A percentile compares a stretch with the other conserved stretches of the same genome.
Conservation (phyloP, 2,888 invertebrate genomes). For the Seira musarum region DNA sequence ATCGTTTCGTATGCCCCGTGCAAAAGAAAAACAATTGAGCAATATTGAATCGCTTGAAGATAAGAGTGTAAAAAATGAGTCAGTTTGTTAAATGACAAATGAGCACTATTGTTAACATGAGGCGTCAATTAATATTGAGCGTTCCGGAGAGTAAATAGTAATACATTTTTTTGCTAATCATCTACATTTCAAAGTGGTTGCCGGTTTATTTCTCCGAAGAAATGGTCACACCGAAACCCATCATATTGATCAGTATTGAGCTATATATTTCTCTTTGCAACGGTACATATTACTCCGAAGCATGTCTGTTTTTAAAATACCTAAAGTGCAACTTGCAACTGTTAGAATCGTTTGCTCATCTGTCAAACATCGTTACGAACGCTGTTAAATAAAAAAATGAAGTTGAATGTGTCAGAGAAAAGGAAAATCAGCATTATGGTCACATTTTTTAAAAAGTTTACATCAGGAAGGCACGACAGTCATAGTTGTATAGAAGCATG, state of each 20-base stretch:
- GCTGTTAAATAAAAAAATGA: too few species aligned
- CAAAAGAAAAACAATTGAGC: constrained; percentile 1
- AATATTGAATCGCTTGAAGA: background rate
- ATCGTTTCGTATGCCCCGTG: background rate
- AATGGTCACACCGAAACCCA: constrained; percentile 4
- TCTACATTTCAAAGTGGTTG: constrained; percentile 9
- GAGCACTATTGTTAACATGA: constrained; percentile 12
- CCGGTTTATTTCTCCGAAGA: constrained; percentile 3
- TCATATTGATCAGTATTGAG: background rate
- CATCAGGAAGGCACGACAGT: constrained; percentile 12
- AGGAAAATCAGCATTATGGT: background rate
- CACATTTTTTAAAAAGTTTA: constrained; percentile 18
- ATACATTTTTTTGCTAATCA: background rate
- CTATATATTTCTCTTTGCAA: too few species aligned
- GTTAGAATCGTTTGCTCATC: too few species aligned
- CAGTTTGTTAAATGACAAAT: background rate
- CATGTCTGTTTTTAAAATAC: too few species aligned
- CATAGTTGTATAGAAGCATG: constrained; percentile 40
- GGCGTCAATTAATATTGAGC: constrained; percentile 13
- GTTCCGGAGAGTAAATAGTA: background rate
- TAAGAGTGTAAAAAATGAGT: constrained; percentile 2
- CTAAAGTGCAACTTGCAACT: too few species aligned
- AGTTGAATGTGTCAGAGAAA: too few species aligned
- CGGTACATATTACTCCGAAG: too few species aligned
- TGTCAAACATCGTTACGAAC: background rate